Evolutionary conservation across 2,113 vertebrate genomes (phyloP).

Genomic region (Seriola rivoliana): DNA sequence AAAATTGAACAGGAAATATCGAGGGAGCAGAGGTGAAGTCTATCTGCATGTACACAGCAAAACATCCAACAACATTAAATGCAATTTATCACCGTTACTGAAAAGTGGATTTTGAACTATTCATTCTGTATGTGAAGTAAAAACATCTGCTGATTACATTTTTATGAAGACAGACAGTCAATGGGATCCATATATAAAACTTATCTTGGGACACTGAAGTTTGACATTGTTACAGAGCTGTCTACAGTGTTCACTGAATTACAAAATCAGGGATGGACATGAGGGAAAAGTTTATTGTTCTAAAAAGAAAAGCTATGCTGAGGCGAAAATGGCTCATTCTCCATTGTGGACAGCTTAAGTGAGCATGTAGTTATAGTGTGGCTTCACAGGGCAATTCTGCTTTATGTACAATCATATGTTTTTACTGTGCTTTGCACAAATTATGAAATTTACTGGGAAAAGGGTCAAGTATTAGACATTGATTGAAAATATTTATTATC

Average conservation of each 20-base stretch:
- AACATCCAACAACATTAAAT: slow-evolving; percentile 3
- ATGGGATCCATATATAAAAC: background rate
- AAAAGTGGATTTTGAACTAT: background rate
- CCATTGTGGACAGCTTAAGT: background rate
- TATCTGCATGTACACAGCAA: slow-evolving; percentile 29
- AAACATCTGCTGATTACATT: background rate
- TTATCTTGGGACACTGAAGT: background rate
- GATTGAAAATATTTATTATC: background rate
- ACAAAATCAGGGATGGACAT: background rate
- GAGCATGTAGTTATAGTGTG: background rate
- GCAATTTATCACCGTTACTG: background rate
- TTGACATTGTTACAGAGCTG: background rate
- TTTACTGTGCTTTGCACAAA: background rate
- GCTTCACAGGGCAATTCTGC: background rate
- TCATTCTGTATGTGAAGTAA: background rate
- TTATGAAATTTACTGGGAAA: background rate
- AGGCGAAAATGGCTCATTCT: background rate
- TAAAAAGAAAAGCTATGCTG: background rate
- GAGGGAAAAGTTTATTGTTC: background rate
- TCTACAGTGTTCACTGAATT: background rate
- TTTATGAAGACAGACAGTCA: background rate
- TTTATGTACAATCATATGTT: background rate
- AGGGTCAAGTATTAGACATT: background rate
- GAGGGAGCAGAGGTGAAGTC: slow-evolving; percentile 11
- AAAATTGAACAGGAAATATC: slow-evolving; percentile 54